Conservation (phyloP, 2,888 invertebrate species). For the Vandiemenella viatica region DNA sequence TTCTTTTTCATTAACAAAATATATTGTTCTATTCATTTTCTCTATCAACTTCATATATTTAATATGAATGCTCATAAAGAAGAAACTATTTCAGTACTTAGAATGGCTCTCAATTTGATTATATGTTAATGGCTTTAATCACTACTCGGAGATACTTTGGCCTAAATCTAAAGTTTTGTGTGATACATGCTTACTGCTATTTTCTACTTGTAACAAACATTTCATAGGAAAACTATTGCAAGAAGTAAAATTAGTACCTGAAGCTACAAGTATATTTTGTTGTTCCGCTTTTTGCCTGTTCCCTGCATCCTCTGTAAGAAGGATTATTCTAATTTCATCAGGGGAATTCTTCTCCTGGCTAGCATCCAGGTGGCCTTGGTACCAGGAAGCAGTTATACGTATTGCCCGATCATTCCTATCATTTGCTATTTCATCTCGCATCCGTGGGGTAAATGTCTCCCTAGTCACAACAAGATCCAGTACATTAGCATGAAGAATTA, state of each 20-base stretch:
- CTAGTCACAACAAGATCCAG: too few species aligned
- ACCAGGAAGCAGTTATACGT: constrained; percentile 67
- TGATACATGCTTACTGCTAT: not conserved
- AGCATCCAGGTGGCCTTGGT: constrained; percentile 50
- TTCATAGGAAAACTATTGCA: not conserved
- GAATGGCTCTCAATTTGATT: too few species aligned
- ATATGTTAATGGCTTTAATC: too few species aligned
- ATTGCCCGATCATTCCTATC: constrained; percentile 89
- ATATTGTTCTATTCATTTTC: too few species aligned
- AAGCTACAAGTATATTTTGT: constrained; percentile 39
- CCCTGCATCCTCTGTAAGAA: constrained; percentile 71
- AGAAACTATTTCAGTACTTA: too few species aligned
- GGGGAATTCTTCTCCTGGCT: constrained; percentile 20
- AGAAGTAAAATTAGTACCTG: not conserved
- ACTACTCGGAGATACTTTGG: too few species aligned
- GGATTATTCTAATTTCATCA: constrained; percentile 43
- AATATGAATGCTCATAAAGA: too few species aligned
- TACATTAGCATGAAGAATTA: too few species aligned
- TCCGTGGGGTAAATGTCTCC: constrained; percentile 72
- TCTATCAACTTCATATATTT: too few species aligned
- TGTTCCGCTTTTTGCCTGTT: constrained; percentile 56
- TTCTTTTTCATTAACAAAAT: too few species aligned
- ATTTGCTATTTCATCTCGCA: constrained; percentile 68
- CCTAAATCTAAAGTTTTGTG: too few species aligned
- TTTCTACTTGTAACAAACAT: not conserved